Base-by-base conservation (phyloP, 2,113 vertebrate genomes). In the Grallaria varia region DNA sequence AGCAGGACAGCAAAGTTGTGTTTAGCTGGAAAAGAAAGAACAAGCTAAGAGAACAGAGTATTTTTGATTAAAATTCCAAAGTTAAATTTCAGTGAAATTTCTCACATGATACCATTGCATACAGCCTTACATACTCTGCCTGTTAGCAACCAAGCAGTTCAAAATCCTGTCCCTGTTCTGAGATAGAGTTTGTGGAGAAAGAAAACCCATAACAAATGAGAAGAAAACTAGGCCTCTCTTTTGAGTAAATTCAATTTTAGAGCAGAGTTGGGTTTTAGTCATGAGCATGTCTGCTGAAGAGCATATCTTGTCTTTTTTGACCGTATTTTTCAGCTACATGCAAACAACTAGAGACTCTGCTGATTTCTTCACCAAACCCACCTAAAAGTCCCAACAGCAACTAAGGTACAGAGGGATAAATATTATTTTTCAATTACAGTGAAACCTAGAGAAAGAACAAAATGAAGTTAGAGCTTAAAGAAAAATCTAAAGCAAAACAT, bases 401-500 rank as follows among this genome's bases (percentile, higher is more conserved):
- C 39, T 27, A 63, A 66, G 35, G 10, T 21, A 67, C 19, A 64
- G 30, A 84, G 9, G 8, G 11, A 52, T 19, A 2, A 75, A 55
- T 47, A 19, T 23, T 60, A 78, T 72, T 82, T 81, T 82, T 53
- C n/a, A 0, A 0, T 59, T 44, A 40, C 63, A 77, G 8, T 39
- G 27, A 83, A 93, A 71, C 6, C 6, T 74, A 30, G 7, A 80
- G 35, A 73, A 85, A 62, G 5, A 49, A 45, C 6, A 62, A 87
- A 81, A 90, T n/a, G n/a, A 63, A 73, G 8, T 50, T 20, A 37
- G 19, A 17, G 10, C 15, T 68, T 72, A 10, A 87, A 66, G 53
- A 90, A 89, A 62, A 83, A 39, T 35, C 13, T 71, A 37, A 81
- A 84, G 64, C n/a, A 91, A 82, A 78, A 60, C 9, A 23, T 22